phyloP scores from a whole-genome alignment of 2,797 vertebrate genomes.

The Spondyliosoma cantharus region DNA sequence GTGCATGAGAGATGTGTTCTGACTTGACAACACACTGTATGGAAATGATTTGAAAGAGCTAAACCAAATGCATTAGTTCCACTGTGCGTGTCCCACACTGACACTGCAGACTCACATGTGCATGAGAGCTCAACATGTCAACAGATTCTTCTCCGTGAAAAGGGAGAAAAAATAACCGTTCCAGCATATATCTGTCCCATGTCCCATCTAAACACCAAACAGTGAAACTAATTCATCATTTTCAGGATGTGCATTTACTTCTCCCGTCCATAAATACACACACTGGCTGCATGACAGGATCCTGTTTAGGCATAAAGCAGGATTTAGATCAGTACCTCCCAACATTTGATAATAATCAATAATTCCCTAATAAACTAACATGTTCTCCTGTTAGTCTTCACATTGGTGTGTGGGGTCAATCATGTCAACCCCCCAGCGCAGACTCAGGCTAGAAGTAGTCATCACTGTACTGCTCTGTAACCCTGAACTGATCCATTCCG shows the following conservation, averaged over 20 bases:
- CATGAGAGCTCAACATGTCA: conserved; percentile 75
- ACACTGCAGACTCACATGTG: conserved; percentile 70
- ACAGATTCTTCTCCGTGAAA: conserved; percentile 37
- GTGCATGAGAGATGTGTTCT: conserved; percentile 60
- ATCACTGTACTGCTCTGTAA: conserved; percentile 8
- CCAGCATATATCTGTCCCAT: conserved; percentile 29
- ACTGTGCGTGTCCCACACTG: conserved; percentile 63
- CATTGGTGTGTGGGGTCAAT: neutral
- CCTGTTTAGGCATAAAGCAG: conserved; percentile 10
- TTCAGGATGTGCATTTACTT: conserved; percentile 14
- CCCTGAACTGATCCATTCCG: conserved; percentile 27
- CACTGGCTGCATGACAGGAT: conserved; percentile 12
- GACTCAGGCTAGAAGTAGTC: neutral
- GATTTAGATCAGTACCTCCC: conserved; percentile 14
- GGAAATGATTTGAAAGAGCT: conserved; percentile 78
- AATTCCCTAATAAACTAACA: neutral
- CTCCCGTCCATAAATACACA: conserved; percentile 18
- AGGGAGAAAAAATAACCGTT: conserved; percentile 32
- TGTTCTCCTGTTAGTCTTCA: neutral
- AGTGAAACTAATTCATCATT: conserved; percentile 28
- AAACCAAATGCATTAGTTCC: conserved; percentile 78
- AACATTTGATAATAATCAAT: conserved; percentile 8
- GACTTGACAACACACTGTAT: conserved; percentile 63
- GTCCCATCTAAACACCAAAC: conserved; percentile 21
- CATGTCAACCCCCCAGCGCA: neutral